These are phyloP conservation scores for Brachionus asplanchnoidis DNA, from an alignment of 1,140 invertebrate species.

Conservation along the genomic window DNA sequence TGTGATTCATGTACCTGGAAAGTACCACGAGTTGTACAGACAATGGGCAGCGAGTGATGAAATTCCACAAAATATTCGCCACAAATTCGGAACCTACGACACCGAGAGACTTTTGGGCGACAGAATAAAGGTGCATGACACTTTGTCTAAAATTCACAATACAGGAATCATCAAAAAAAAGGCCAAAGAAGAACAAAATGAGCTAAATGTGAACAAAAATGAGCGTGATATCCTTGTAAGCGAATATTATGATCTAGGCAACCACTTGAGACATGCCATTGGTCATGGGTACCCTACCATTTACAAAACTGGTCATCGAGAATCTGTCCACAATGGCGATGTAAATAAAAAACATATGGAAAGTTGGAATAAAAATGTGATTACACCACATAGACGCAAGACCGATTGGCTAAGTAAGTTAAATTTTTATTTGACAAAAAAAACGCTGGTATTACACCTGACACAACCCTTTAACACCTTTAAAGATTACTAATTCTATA, in stretches of 20 bases:
- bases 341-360: slow-evolving; percentile 30
- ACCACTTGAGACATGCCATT: slow-evolving; percentile 32
- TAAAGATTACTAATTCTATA: not conserved
- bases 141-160: slow-evolving; percentile 23
- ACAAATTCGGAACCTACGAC: slow-evolving; percentile 20
- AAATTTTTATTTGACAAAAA: not conserved
- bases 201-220: not conserved
- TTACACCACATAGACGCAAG: slow-evolving; percentile 21
- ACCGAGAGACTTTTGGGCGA: not conserved
- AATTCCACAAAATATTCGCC: slow-evolving; percentile 28
- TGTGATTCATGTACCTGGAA: slow-evolving; percentile 36
- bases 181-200: not conserved
- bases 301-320: slow-evolving; percentile 6
- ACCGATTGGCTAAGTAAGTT: slow-evolving; percentile 35
- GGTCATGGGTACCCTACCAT: slow-evolving; percentile 6
- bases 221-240: not conserved
- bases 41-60: not conserved
- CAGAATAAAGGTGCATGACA: slow-evolving; percentile 30
- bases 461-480: not conserved
- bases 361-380: slow-evolving; percentile 11
- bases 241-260: slow-evolving; percentile 32
- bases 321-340: slow-evolving; percentile 1
- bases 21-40: slow-evolving; percentile 15
- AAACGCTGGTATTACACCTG: not conserved
- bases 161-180: slow-evolving; percentile 23